Base-by-base conservation (phyloP, 2,888 invertebrate genomes). In the Cerastis rubricosa region DNA sequence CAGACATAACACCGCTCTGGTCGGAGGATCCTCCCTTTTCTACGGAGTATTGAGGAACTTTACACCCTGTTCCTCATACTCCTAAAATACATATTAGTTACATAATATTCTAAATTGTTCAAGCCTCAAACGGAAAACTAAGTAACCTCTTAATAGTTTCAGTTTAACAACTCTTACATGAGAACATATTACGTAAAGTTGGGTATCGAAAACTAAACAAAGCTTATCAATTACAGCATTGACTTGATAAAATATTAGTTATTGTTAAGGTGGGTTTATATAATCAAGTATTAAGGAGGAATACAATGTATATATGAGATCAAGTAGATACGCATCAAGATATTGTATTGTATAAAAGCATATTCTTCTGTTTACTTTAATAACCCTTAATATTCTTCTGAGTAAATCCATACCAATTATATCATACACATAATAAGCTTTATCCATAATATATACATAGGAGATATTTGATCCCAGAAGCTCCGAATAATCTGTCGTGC, bases 131-230 rank as follows among this genome's bases (percentile, higher is more conserved):
- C 54, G 22, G 43, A 51, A 64, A 79, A 68, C 80, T 68, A 22
- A 68, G 43, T 64, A 75, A 66, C 51, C 66, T 35, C 49, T 51
- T 69, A 65, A 69, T 51, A 59, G 65, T 80, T 73, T 66, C 6
- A 69, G 25, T 64, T 79, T 65, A 75, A 74, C 67, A 74, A 74
- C 74, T 73, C 35, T n/a, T 59, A 71, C 49, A 54, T 45, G 19
- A 73, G 66, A 51, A 63, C 40, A n/a, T 78, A 45, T 54, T 66
- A 51, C 45, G 73, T 66, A 80, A 67, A 67, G 66, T 78, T 80
- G 7, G 29, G 19, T 66, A 79, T 66, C 65, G 65, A 73, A 51
- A n/a, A 72, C 49, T 51, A 11, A 64, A 72, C 65, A 45, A 65
- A 35, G 65, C 35, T 66, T 49, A 59, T 72, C 25, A 47, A 78